Conservation (phyloP, 2,797 vertebrate species). For the Schizothorax lantsangensis region DNA sequence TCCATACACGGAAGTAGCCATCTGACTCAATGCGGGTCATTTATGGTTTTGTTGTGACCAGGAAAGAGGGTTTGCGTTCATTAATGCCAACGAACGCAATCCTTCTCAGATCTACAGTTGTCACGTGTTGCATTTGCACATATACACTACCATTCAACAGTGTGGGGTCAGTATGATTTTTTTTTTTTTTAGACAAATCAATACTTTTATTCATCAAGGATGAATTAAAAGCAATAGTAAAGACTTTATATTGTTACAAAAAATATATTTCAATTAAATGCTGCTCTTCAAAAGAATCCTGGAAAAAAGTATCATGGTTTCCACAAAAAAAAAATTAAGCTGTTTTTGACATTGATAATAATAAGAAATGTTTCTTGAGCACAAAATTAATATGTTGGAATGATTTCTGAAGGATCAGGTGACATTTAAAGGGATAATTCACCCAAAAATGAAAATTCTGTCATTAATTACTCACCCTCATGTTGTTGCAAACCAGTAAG, state of each 20-base stretch:
- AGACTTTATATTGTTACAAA: neutral
- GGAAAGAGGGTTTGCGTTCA: neutral
- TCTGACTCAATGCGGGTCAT: constrained; percentile 17
- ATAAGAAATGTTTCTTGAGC: neutral
- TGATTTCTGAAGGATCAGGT: neutral
- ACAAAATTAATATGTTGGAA: neutral
- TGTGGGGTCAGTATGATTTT: no score
- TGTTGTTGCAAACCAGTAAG: no score
- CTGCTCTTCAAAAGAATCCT: neutral
- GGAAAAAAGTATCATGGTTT: neutral
- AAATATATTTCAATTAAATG: neutral
- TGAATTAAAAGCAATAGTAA: neutral
- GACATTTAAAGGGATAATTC: neutral
- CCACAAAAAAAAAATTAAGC: neutral
- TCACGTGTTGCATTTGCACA: neutral
- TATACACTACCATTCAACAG: neutral
- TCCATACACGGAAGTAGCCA: constrained; percentile 41
- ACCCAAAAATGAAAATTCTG: no score
- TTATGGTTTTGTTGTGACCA: constrained; percentile 41
- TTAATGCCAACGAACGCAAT: neutral
- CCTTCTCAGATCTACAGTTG: neutral
- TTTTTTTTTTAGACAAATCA: neutral
- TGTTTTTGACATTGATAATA: neutral
- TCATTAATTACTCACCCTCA: no score
- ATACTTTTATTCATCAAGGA: neutral